Evolutionary conservation across 2,113 vertebrate genomes (phyloP), one percentile per base, ranked within the genome.

Genomic region (Onychostoma macrolepis): DNA sequence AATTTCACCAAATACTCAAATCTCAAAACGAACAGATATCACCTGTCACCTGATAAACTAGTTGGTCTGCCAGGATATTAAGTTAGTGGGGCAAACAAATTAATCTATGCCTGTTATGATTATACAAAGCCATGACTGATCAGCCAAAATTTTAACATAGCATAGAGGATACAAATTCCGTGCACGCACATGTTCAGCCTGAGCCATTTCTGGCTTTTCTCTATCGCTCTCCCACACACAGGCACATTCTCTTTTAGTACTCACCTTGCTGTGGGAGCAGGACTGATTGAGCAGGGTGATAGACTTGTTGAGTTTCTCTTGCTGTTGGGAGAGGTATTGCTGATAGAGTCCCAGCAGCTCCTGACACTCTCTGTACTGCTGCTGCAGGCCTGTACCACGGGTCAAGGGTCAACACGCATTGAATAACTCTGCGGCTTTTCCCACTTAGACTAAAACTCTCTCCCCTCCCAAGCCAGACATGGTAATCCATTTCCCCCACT

Each of bases 291-390:
- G 95, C 89, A 97, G 95, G 26, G 96, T 94, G 61, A 98, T 95
- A 82, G 97, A 97, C 85, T 2, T 95, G 87, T 95, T 97, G 17
- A 99, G 96, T 83, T 98, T 97, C 28, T 96, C 95, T 88, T 99
- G 97, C 92, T 99, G 97, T 89, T 98, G 97, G 71, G 97, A 96
- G 11, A 99, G 95, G 87, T 98, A 98, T 89, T 97, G 97, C 93
- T 99, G 98, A 93, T 99, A 99, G n/a, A 99, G 96, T 26, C 94
- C 96, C 74, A 99, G 91, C 91, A 99, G 95, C 93, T 99, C 97
- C 94, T 99, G 97, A 89, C 98, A 99, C 92, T 99, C 97, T 93
- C 92, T 96, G 92, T 99, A 99, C 90, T 99, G 98, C 89, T 96
- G 96, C 88, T 98, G 97, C 84, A 99, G 94, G 93, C 96, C 98